Evolutionary conservation across 2,888 invertebrate genomes (phyloP).

Genomic region (Pemphredon lugubris): DNA sequence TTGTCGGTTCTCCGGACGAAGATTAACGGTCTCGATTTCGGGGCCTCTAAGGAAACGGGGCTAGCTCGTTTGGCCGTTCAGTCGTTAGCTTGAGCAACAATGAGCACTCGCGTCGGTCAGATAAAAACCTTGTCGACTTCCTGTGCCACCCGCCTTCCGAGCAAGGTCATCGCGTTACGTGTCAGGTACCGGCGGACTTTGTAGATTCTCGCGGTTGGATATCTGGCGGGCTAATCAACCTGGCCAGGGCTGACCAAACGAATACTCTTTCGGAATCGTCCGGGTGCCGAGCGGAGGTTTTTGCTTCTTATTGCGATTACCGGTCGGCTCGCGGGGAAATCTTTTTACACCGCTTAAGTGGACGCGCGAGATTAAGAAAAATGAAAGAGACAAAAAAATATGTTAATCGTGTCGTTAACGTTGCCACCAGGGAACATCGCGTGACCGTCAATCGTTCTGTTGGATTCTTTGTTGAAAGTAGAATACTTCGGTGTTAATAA

Average conservation of each 20-base stretch:
- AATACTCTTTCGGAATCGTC: conserved; percentile 13
- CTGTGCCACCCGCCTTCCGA: conserved; percentile 77
- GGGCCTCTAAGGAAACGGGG: conserved; percentile 9
- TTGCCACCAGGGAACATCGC: too few species aligned
- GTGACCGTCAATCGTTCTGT: too few species aligned
- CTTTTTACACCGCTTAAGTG: too few species aligned
- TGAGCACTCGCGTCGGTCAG: conserved; percentile 61
- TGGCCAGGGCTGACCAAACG: conserved; percentile 59
- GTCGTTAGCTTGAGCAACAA: conserved; percentile 51
- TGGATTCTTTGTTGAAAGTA: too few species aligned
- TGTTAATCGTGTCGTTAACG: too few species aligned
- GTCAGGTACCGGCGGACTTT: conserved; percentile 58
- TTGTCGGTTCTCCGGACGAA: neutral
- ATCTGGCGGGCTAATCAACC: conserved; percentile 71
- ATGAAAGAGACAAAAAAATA: too few species aligned
- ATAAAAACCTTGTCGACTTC: conserved; percentile 80
- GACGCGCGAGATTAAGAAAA: too few species aligned
- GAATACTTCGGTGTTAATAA: too few species aligned
- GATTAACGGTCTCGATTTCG: conserved; percentile 27
- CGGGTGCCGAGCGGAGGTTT: neutral
- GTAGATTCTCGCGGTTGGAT: conserved; percentile 33
- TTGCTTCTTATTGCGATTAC: neutral
- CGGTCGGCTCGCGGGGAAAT: too few species aligned
- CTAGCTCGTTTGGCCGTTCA: conserved; percentile 38
- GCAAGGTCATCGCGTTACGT: conserved; percentile 77